Percentiles rank a stretch among this genome's conserved stretches.
phyloP scores from a whole-genome alignment of 1,140 invertebrate species.

The Macrocentrus cingulum region DNA sequence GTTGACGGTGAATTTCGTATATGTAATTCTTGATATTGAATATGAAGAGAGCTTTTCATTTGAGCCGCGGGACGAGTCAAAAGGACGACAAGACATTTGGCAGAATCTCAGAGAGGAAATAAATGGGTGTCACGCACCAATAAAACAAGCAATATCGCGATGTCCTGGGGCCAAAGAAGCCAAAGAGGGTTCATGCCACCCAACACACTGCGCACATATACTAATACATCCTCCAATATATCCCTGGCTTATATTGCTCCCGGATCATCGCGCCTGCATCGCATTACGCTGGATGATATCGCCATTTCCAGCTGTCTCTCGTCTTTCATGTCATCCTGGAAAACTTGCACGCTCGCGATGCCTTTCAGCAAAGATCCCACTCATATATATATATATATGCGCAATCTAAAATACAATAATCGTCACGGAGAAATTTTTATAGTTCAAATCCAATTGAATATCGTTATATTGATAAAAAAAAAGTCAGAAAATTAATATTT shows the following conservation, averaged over 20 bases:
- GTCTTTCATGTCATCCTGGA: slow-evolving; percentile 7
- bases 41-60: no score
- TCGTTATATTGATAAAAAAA: no score
- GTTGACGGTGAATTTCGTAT: no score
- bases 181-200: slow-evolving; percentile 18
- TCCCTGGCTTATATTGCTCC: slow-evolving; percentile 44
- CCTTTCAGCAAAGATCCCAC: no score
- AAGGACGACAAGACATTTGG: slow-evolving; percentile 9
- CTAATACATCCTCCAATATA: neutral
- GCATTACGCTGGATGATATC: slow-evolving; percentile 52
- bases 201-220: slow-evolving; percentile 11
- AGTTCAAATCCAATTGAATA: no score
- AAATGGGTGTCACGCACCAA: slow-evolving; percentile 48
- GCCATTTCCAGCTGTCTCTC: slow-evolving; percentile 42
- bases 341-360: no score
- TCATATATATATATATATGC: no score
- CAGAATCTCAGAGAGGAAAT: slow-evolving; percentile 26
- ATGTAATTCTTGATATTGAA: no score
- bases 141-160: slow-evolving; percentile 53
- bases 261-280: slow-evolving; percentile 52
- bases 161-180: slow-evolving; percentile 43
- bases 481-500: no score
- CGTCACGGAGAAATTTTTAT: no score
- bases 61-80: neutral
- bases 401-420: no score